These are phyloP conservation scores for Callyntrura sp. DNA, from an alignment of 2,888 invertebrate genomes.

Conservation along the genomic window DNA sequence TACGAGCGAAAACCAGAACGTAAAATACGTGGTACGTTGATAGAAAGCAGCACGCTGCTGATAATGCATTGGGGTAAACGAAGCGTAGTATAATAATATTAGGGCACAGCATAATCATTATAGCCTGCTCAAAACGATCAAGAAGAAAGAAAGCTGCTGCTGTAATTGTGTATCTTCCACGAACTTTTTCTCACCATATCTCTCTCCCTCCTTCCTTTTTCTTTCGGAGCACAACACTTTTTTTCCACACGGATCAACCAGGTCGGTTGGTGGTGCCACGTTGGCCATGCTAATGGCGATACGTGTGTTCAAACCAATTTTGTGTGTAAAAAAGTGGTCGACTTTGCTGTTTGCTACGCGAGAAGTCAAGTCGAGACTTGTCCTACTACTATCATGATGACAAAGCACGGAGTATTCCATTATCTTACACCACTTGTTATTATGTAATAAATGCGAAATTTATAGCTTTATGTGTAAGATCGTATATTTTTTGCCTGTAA, in stretches of 20 bases:
- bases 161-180: slow-evolving; percentile 35
- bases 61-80: slow-evolving; percentile 25
- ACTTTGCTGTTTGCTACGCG: neutral
- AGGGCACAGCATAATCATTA: slow-evolving; percentile 14
- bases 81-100: slow-evolving; percentile 25
- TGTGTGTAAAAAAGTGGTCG: neutral
- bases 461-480: slow-evolving; percentile 15
- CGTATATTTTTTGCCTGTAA: slow-evolving; percentile 8
- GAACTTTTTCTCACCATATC: slow-evolving; percentile 39
- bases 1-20: neutral
- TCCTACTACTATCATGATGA: neutral
- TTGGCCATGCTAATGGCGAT: slow-evolving; percentile 31
- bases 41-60: too few species aligned
- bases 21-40: neutral
- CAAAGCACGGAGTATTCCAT: neutral
- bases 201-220: neutral
- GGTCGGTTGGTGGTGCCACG: slow-evolving; percentile 18
- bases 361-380: slow-evolving; percentile 7
- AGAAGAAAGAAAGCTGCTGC: neutral
- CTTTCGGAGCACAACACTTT: neutral
- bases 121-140: neutral
- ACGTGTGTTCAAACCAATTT: neutral
- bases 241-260: neutral
- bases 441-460: slow-evolving; percentile 48
- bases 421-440: slow-evolving; percentile 34